Evolutionary conservation across 1,140 invertebrate species (phyloP).

Genomic region (Myzus persicae): DNA sequence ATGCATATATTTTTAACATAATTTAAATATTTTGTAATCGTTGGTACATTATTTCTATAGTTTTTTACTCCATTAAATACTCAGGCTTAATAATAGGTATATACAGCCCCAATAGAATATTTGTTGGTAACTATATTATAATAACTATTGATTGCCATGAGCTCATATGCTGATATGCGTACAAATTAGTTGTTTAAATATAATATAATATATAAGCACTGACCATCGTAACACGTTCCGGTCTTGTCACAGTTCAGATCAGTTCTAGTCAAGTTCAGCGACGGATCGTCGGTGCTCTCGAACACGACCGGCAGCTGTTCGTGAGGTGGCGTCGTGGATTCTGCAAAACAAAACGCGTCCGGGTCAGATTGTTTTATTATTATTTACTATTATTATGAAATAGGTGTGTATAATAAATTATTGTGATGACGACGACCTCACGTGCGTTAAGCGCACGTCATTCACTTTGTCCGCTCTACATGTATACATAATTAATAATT

Average conservation of each 20-base stretch:
- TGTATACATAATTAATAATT: background rate
- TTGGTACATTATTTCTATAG: no score
- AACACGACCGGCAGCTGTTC: conserved; percentile 74
- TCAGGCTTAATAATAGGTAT: background rate
- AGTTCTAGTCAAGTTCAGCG: conserved; percentile 74
- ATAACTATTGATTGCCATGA: background rate
- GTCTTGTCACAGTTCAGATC: conserved; percentile 92
- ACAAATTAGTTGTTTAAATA: background rate
- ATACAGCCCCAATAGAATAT: background rate
- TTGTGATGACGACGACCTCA: background rate
- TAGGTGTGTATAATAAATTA: background rate
- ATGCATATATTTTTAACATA: background rate
- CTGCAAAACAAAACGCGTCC: conserved; percentile 43
- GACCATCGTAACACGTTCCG: conserved; percentile 94
- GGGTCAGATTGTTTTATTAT: background rate
- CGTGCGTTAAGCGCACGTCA: background rate
- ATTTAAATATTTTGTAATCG: background rate
- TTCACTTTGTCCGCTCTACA: background rate
- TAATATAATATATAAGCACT: conserved; percentile 59
- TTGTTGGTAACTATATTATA: background rate
- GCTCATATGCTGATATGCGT: no score
- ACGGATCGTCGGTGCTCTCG: conserved; percentile 76
- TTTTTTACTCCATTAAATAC: background rate
- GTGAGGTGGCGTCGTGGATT: conserved; percentile 60
- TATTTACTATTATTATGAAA: background rate